Evolutionary conservation across 2,113 vertebrate genomes (phyloP).

Genomic region (Etheostoma cragini): DNA sequence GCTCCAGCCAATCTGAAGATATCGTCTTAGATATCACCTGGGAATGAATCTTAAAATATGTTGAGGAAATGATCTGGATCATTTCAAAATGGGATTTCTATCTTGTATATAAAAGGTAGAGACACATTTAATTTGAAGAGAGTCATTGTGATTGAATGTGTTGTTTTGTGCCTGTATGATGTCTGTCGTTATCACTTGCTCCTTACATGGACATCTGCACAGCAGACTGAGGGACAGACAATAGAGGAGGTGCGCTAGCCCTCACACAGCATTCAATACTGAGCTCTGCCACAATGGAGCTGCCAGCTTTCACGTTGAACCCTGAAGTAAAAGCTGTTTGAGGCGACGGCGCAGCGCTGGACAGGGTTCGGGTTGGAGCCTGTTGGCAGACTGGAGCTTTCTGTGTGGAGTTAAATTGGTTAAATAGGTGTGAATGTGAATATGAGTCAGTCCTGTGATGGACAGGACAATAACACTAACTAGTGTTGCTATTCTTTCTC

Average conservation of each 20-base stretch:
- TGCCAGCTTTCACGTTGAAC: conserved; percentile 10
- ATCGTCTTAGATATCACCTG: conserved; percentile 22
- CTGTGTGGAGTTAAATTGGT: too few relatives aligned
- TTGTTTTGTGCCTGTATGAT: conserved; percentile 12
- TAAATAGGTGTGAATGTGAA: too few relatives aligned
- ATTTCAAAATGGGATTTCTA: too few relatives aligned
- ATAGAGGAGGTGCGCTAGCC: not conserved
- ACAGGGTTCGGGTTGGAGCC: too few relatives aligned
- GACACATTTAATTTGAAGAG: not conserved
- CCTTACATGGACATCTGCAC: conserved; percentile 32
- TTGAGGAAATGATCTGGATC: too few relatives aligned
- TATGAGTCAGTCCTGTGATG: too few relatives aligned
- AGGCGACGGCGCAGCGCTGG: not conserved
- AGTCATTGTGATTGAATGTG: not conserved
- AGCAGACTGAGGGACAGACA: conserved; percentile 25
- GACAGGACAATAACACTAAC: too few relatives aligned
- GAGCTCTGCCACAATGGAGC: conserved; percentile 25
- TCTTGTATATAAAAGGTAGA: too few relatives aligned
- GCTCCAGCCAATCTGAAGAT: conserved; percentile 35
- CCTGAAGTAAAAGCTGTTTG: not conserved
- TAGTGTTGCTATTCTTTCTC: too few relatives aligned
- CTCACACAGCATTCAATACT: conserved; percentile 7
- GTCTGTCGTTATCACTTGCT: conserved; percentile 2
- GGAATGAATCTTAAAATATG: too few relatives aligned
- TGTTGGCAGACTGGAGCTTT: too few relatives aligned